phyloP scores from a whole-genome alignment of 2,888 invertebrate species.

The Protonemura montana region DNA sequence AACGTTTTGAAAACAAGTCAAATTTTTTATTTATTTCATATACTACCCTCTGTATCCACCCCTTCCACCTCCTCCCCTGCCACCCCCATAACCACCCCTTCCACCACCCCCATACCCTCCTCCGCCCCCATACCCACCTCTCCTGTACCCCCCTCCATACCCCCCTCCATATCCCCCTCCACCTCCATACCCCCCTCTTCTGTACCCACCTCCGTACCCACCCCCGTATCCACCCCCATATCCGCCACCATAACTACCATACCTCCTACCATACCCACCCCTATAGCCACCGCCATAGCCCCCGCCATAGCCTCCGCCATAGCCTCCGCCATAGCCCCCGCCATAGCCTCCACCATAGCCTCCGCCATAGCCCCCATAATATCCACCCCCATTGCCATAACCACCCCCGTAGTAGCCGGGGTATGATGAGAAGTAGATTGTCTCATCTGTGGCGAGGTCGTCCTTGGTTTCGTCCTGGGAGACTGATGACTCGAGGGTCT shows the following conservation, averaged over 20 bases:
- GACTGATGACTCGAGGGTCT: neutral
- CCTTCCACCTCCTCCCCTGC: neutral
- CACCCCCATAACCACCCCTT: neutral
- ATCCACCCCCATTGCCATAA: neutral
- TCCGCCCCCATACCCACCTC: neutral
- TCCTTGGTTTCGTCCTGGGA: neutral
- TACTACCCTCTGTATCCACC: constrained; percentile 1
- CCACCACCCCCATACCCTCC: neutral
- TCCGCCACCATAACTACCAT: neutral
- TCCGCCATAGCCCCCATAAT: neutral
- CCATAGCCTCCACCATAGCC: constrained; percentile 13
- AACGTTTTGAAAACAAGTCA: too few relatives aligned
- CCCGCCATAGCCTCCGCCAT: constrained; percentile 2
- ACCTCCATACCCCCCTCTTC: neutral
- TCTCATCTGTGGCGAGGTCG: constrained; percentile 13
- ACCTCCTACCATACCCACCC: neutral
- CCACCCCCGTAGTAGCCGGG: neutral
- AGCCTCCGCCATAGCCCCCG: neutral
- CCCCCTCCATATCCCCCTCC: neutral
- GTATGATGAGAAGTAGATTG: neutral
- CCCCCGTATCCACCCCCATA: neutral
- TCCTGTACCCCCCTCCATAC: neutral
- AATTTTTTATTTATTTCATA: too few relatives aligned
- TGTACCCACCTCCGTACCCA: constrained; percentile 8
- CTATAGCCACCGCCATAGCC: constrained; percentile 15